phyloP scores from a whole-genome alignment of 2,113 vertebrate species.

The Notarius lentiginosus region DNA sequence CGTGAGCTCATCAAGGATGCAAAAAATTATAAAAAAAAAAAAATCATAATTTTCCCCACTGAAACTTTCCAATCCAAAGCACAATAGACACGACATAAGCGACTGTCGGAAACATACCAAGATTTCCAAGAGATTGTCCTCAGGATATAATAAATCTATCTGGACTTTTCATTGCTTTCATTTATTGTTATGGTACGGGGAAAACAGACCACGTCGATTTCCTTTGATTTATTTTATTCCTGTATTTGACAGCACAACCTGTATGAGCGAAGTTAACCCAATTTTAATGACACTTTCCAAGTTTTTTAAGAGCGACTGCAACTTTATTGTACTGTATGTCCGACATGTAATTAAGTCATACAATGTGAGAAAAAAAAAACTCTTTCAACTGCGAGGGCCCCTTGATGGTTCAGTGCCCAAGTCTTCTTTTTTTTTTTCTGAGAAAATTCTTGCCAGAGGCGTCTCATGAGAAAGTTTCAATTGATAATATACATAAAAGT shows the following conservation, averaged over 20 bases:
- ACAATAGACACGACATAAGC: not conserved
- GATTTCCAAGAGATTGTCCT: not conserved
- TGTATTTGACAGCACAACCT: not conserved
- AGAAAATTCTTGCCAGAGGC: not conserved
- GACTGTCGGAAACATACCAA: not conserved
- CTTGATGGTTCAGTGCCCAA: not conserved
- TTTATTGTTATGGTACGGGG: not conserved
- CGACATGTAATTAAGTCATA: not conserved
- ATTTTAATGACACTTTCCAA: not conserved
- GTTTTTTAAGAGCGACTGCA: not conserved
- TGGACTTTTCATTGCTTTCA: not conserved
- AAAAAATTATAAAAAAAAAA: conserved; percentile 2
- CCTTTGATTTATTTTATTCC: not conserved
- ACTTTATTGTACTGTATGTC: not conserved
- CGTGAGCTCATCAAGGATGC: conserved; percentile 21
- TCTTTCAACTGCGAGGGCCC: not conserved
- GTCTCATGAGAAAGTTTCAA: not conserved
- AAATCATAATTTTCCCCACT: not conserved
- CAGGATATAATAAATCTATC: not conserved
- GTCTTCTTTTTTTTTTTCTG: not conserved
- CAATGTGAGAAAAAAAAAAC: not conserved
- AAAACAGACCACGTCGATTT: not conserved
- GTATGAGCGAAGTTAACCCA: not conserved
- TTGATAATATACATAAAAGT: not conserved
- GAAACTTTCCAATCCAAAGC: conserved; percentile 8